Conservation (phyloP, 2,888 invertebrate genomes). For the Monochamus alternatus region DNA sequence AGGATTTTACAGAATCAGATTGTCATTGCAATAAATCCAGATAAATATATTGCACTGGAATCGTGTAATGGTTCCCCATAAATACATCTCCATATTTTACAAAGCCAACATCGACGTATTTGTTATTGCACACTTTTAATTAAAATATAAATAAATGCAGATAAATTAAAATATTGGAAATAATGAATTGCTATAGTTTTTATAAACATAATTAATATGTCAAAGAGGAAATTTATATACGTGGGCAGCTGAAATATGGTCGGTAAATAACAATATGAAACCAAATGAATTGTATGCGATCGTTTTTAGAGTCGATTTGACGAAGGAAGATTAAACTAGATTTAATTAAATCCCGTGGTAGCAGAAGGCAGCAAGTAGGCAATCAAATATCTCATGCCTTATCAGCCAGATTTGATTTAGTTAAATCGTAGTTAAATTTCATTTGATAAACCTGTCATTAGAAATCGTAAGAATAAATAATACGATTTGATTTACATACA, state of each 20-base stretch:
- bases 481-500: too few relatives aligned
- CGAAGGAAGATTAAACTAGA: too few relatives aligned
- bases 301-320: background rate
- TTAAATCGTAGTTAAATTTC: too few relatives aligned
- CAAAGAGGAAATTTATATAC: conserved; percentile 17
- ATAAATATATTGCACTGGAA: background rate
- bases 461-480: too few relatives aligned
- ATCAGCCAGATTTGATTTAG: too few relatives aligned
- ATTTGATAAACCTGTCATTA: too few relatives aligned
- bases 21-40: background rate
- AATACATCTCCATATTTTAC: conserved; percentile 2
- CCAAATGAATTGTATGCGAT: background rate
- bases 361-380: too few relatives aligned
- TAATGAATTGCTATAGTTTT: conserved; percentile 1
- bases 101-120: conserved; percentile 7
- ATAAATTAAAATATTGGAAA: conserved; percentile 24
- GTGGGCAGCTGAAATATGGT: conserved; percentile 14
- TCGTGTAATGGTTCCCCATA: background rate
- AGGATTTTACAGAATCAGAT: background rate
- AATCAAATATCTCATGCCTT: too few relatives aligned
- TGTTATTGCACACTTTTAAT: conserved; percentile 24
- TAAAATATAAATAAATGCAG: conserved; percentile 20
- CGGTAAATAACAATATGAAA: conserved; percentile 16
- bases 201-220: conserved; percentile 25
- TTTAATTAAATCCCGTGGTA: too few relatives aligned